These are phyloP conservation scores for Parazoanthus swiftii DNA, from an alignment of 92 coral and sea anemone genomes.

Conservation along the genomic window DNA sequence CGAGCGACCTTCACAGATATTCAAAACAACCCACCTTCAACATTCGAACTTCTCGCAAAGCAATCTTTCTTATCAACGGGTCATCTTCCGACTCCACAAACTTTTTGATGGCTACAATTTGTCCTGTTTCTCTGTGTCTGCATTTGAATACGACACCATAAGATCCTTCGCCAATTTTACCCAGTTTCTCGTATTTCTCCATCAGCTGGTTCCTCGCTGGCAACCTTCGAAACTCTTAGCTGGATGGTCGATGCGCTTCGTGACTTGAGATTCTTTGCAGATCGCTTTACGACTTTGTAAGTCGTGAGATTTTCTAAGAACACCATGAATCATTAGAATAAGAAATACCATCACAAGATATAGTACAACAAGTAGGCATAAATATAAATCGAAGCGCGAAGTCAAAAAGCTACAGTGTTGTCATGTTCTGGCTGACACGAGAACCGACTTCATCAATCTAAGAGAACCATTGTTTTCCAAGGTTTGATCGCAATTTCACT, in stretches of 20 bases:
- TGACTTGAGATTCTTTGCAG: conserved; percentile 10
- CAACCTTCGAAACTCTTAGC: not conserved
- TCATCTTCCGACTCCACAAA: conserved; percentile 98
- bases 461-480: not conserved
- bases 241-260: not conserved
- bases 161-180: conserved; percentile 97
- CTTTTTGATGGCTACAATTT: conserved; percentile 95
- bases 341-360: not conserved
- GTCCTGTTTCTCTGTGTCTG: conserved; percentile 87
- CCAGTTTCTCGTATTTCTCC: conserved; percentile 95
- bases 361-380: not conserved
- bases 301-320: conserved; percentile 3
- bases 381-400: not conserved
- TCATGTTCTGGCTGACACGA: not conserved
- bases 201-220: conserved; percentile 29
- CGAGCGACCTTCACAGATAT: not conserved
- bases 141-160: conserved; percentile 98
- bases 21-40: conserved; percentile 65
- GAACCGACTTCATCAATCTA: not conserved
- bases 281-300: not conserved
- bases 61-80: conserved; percentile 88
- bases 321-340: not conserved
- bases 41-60: conserved; percentile 95
- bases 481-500: too few relatives aligned
- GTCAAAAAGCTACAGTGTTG: not conserved